Evolutionary conservation across 2,797 vertebrate genomes (phyloP), one percentile per base, ranked within the genome.

Genomic region (Ptychobarbus kaznakovi): DNA sequence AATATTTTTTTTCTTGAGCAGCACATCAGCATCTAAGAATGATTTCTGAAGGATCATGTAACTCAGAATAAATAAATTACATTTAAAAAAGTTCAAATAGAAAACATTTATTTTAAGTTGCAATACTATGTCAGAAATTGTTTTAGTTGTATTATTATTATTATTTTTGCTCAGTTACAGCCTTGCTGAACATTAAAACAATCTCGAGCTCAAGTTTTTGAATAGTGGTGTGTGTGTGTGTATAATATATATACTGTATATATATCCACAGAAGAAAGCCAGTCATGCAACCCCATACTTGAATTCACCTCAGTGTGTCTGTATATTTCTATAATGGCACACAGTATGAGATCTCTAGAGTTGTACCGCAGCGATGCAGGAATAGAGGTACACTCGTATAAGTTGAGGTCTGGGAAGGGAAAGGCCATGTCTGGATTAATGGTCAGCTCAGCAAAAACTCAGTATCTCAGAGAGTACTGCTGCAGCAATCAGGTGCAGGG

Each of bases 351-450:
- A 44, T 46, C 42, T 80, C 13, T 51, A 81, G 80, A 51, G 63
- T 56, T 40, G 44, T 53, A 70, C 4, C 0, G 16, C 68, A 70
- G n/a, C 12, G n/a, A 82, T 70, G 49, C 35, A 38, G 35, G 25
- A 72, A 35, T 49, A 61, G 18, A 35, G 25, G 58, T 28, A 68
- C 20, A 68, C 56, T 32, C 1, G 2, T 78, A 74, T 44, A 69
- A 42, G 32, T 40, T 38, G 63, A 74, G 65, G 46, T 42, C 42
- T 6, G 18, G 42, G 28, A 40, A 76, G 20, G 28, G 46, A 49
- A 69, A 82, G 66, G 70, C 70, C 63, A 66, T 40, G 28, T 61
- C 40, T 78, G 80, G 74, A 81, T 78, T 87, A 85, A 87, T 87
- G 83, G 76, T 72, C 56, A 78, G 77, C 20, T 72, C 83, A 69